Conservation (phyloP, 2,113 vertebrate species). For the Rhinopomastus cyanomelas region DNA sequence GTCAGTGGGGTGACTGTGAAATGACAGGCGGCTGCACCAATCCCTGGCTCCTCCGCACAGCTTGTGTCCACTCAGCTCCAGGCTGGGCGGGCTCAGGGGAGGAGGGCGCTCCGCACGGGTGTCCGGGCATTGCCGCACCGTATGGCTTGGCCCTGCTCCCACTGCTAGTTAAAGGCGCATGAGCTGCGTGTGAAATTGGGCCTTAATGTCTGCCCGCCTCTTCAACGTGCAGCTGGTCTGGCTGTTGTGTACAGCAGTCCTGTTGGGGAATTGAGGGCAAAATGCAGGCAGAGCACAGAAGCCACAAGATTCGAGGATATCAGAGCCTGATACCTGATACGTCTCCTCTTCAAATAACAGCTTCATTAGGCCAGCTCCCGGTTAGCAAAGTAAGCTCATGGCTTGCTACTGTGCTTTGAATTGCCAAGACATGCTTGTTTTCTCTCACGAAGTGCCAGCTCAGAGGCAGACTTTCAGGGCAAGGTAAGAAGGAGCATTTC, state of each 20-base stretch:
- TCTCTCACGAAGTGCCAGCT: neutral
- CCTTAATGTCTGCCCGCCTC: slow-evolving; percentile 12
- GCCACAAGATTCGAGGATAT: neutral
- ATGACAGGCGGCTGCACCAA: slow-evolving; percentile 39
- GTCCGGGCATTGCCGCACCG: slow-evolving; percentile 50
- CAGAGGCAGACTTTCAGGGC: neutral
- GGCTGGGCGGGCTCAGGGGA: slow-evolving; percentile 30
- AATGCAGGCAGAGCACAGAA: neutral
- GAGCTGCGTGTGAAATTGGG: slow-evolving; percentile 62
- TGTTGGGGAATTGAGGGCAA: neutral
- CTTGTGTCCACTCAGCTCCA: neutral
- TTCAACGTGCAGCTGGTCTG: neutral
- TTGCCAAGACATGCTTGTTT: neutral
- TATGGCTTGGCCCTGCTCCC: slow-evolving; percentile 8
- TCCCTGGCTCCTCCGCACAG: accelerated
- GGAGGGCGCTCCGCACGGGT: slow-evolving; percentile 25
- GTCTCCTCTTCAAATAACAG: neutral
- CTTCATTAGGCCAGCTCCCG: neutral
- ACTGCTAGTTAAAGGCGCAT: slow-evolving; percentile 56
- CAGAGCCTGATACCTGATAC: neutral
- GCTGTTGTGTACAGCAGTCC: neutral
- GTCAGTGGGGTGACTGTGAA: slow-evolving; percentile 59
- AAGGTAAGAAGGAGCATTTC: neutral
- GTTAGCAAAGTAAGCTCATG: neutral
- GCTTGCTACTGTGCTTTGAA: neutral